These are phyloP conservation scores for Bombus ignitus DNA, from an alignment of 1,140 invertebrate genomes.

Conservation along the genomic window DNA sequence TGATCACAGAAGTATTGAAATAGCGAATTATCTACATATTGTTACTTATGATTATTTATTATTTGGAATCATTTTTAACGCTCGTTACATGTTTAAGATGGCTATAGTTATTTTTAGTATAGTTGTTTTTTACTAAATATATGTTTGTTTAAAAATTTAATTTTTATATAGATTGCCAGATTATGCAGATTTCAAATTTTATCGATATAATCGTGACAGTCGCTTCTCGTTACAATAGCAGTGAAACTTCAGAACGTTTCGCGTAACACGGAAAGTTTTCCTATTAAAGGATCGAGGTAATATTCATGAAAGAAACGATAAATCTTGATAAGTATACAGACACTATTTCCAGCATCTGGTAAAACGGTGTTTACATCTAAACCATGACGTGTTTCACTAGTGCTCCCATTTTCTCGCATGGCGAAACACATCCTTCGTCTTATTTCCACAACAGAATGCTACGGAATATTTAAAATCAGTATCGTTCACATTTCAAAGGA, in stretches of 20 bases:
- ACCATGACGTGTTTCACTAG: not conserved
- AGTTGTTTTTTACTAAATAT: not conserved
- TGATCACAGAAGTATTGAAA: not conserved
- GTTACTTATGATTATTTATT: not conserved
- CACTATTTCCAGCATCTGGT: conserved; percentile 1
- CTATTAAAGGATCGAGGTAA: not conserved
- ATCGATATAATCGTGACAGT: not conserved
- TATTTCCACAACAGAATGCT: not conserved
- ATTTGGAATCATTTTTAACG: not conserved
- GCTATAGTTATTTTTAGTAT: too few relatives aligned
- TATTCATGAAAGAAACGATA: not conserved
- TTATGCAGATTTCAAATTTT: not conserved
- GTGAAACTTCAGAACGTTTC: not conserved
- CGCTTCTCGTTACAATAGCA: not conserved
- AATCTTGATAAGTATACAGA: not conserved
- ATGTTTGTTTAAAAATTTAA: too few relatives aligned
- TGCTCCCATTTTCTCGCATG: not conserved
- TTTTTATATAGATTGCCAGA: not conserved
- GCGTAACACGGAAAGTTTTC: not conserved
- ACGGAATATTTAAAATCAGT: not conserved
- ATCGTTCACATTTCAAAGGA: not conserved
- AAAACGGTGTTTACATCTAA: not conserved
- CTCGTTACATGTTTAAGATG: too few relatives aligned
- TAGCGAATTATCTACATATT: not conserved
- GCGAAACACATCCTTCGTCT: not conserved